Percentiles rank a stretch among this genome's conserved stretches.
Evolutionary conservation across 2,888 invertebrate genomes (phyloP).

Genomic region (Microchrysa polita): DNA sequence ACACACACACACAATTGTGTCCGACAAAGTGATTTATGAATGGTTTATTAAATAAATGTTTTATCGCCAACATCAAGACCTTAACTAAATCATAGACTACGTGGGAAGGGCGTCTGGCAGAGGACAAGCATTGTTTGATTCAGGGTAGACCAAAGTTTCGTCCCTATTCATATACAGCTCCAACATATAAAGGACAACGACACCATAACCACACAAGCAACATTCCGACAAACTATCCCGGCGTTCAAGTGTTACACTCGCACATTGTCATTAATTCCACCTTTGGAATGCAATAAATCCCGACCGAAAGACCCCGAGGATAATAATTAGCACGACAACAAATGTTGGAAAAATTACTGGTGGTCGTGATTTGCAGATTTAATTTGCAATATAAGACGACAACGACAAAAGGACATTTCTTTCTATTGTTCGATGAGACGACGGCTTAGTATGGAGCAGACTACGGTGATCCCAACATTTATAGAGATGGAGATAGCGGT

Average conservation of each 20-base stretch:
- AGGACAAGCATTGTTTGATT: background rate
- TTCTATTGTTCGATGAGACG: no score
- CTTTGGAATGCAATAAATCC: conserved; percentile 47
- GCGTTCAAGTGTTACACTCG: conserved; percentile 14
- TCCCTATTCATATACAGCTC: no score
- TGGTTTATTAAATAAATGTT: conserved; percentile 47
- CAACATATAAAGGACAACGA: no score
- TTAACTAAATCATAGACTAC: conserved; percentile 41
- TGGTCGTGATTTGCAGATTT: conserved; percentile 43
- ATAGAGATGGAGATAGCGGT: background rate
- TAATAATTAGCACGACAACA: conserved; percentile 46
- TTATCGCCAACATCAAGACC: conserved; percentile 34
- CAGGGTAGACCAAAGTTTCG: no score
- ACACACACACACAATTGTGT: conserved; percentile 42
- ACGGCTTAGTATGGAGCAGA: no score
- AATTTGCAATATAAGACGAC: conserved; percentile 11
- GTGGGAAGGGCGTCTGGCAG: background rate
- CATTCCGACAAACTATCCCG: background rate
- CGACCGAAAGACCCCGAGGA: conserved; percentile 35
- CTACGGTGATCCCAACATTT: background rate
- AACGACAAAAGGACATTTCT: background rate
- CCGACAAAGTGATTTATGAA: conserved; percentile 45
- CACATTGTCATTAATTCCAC: conserved; percentile 43
- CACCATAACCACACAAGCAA: background rate
- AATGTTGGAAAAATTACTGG: conserved; percentile 33